These are phyloP conservation scores for Ectemnius continuus DNA, from an alignment of 2,888 invertebrate species.

Conservation along the genomic window DNA sequence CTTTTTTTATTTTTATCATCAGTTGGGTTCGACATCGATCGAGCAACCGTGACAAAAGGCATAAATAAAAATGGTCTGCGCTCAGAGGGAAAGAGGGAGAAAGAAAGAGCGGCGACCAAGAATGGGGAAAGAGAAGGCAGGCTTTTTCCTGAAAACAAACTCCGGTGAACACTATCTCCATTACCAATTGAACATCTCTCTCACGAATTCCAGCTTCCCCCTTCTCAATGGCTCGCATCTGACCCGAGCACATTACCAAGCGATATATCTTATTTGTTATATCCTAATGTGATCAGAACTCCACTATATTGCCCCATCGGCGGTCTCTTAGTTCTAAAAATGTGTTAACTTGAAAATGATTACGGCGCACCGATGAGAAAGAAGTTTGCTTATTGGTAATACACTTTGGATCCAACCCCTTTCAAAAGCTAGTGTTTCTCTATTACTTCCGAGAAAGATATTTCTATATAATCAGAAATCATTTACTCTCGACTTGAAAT, in stretches of 20 bases:
- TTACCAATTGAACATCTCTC: conserved; percentile 34
- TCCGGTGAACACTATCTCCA: conserved; percentile 36
- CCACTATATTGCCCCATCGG: neutral
- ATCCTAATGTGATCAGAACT: neutral
- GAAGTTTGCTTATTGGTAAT: no score
- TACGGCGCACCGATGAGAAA: neutral
- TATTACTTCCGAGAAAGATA: no score
- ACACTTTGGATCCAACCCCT: no score
- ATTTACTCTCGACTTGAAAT: no score
- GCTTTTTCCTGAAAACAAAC: conserved; percentile 38
- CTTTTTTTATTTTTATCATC: conserved; percentile 38
- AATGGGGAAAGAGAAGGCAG: neutral
- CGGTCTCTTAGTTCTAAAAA: neutral
- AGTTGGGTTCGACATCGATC: conserved; percentile 36
- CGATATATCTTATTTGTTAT: conserved; percentile 5
- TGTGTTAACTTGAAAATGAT: neutral
- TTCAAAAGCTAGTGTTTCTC: no score
- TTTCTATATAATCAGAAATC: no score
- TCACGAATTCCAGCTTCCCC: neutral
- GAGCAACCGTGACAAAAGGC: conserved; percentile 26
- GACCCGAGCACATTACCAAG: neutral
- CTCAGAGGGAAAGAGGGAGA: neutral
- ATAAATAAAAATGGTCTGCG: conserved; percentile 16
- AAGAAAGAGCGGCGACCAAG: conserved; percentile 1
- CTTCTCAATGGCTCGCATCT: neutral